Base-by-base conservation (phyloP, 2,888 invertebrate genomes). In the Drosophila acutilabella region DNA sequence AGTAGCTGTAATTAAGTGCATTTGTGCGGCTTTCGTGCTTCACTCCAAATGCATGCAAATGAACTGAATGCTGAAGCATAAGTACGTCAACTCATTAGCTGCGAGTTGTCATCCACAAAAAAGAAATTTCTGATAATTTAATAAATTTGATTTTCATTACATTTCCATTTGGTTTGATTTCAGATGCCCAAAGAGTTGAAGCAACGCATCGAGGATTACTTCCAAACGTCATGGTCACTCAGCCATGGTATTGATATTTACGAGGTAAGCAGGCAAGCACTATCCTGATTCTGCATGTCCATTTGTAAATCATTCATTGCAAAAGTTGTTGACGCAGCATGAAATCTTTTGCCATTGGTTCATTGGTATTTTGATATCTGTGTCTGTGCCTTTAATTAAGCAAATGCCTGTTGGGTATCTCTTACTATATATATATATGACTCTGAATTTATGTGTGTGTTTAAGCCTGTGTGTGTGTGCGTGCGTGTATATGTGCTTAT, bases 141-240 rank as follows among this genome's bases (percentile, higher is more conserved):
- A 47, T 47, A 23, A 33, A 38, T 45, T 45, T 33, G n/a, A 23
- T 48, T 11, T 56, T 20, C 14, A 38, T n/a, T 16, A 38, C 8
- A 47, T 18, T 23, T 38, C 45, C 38, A 18, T n/a, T 45, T 45
- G 38, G 23, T 33, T 53, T 65, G 23, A 8, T 61, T 33, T 47
- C 80, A 92, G 92, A 97, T 99, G 89, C 98, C 98, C 2, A 97
- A 98, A 90, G 97, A 98, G 91, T 93, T 99, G 71, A 98, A 98
- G 91, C 98, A 98, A 91, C 94, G 98, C 71, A 98, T 99, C 96
- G 97, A 98, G 91, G 98, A 99, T 92, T 98, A 98, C 92, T 98
- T 98, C 92, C 98, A 98, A 93, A 98, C 98, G 13, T 98, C 97
- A 95, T 99, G 98, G 98, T 98, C 98, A 11, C 94, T 99, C 70